phyloP scores from a whole-genome alignment of 2,797 vertebrate species.

The Glossophaga mutica region DNA sequence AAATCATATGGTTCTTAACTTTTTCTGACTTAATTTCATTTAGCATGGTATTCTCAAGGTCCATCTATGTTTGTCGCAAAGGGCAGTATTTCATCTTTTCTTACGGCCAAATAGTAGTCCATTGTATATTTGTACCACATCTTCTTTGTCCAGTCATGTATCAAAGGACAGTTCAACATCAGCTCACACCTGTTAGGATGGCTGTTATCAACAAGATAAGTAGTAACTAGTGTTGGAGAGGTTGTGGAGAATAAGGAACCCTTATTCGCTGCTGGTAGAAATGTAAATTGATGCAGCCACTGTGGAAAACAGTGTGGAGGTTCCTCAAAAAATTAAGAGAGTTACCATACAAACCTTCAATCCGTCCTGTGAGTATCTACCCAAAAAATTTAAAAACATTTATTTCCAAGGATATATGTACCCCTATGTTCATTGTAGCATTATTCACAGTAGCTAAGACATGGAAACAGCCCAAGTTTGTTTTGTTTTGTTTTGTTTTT shows the following conservation, averaged over 20 bases:
- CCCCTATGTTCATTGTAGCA: neutral
- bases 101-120: neutral
- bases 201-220: neutral
- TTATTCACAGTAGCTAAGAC: neutral
- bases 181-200: neutral
- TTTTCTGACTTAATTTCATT: neutral
- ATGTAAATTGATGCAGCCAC: neutral
- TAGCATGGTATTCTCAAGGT: neutral
- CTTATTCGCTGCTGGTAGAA: neutral
- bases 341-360: neutral
- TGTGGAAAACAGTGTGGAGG: neutral
- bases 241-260: neutral
- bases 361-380: neutral
- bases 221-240: neutral
- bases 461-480: neutral
- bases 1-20: neutral
- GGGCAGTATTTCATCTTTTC: neutral
- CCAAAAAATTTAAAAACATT: neutral
- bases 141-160: neutral
- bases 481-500: neutral
- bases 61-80: neutral
- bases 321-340: neutral
- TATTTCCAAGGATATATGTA: neutral
- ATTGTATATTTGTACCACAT: neutral
- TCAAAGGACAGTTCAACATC: neutral